Percentiles rank a stretch among this genome's conserved stretches.
These are phyloP conservation scores for Acleris cristana DNA, from an alignment of 2,888 invertebrate species.

Conservation along the genomic window DNA sequence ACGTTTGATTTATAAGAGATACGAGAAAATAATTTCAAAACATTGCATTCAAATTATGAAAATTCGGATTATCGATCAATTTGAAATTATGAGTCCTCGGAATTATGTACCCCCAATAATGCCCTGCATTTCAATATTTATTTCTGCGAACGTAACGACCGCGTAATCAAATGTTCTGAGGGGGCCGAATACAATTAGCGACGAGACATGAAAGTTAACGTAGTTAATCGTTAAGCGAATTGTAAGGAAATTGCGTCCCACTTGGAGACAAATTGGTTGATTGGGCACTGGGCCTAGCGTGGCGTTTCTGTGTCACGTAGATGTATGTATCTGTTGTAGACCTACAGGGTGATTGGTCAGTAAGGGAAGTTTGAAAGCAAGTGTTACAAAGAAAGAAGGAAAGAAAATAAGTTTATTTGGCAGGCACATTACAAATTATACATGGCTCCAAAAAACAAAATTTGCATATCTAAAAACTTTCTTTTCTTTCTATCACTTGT, in stretches of 20 bases:
- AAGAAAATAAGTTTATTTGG: no score
- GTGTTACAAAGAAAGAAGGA: no score
- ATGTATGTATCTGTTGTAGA: background rate
- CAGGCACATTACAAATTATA: no score
- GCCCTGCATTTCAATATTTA: conserved; percentile 14
- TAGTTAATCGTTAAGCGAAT: conserved; percentile 74
- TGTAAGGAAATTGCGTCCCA: conserved; percentile 77
- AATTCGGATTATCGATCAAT: no score
- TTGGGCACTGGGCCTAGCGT: conserved; percentile 69
- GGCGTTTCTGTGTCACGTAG: conserved; percentile 33
- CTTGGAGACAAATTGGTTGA: conserved; percentile 67
- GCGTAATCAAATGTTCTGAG: conserved; percentile 55
- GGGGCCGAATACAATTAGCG: conserved; percentile 72
- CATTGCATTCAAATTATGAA: no score
- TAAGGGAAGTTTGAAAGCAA: no score
- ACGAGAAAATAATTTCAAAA: no score
- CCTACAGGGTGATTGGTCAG: background rate
- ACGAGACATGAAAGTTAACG: conserved; percentile 78
- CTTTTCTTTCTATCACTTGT: no score
- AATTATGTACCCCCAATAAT: background rate
- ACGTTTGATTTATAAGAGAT: no score
- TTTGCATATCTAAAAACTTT: no score
- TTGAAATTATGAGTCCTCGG: no score
- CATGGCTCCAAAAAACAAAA: no score
- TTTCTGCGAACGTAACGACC: conserved; percentile 33